Percentiles rank a stretch among this genome's conserved stretches.
These are phyloP conservation scores for Apantesis nais DNA, from an alignment of 2,888 invertebrate genomes.

Conservation along the genomic window DNA sequence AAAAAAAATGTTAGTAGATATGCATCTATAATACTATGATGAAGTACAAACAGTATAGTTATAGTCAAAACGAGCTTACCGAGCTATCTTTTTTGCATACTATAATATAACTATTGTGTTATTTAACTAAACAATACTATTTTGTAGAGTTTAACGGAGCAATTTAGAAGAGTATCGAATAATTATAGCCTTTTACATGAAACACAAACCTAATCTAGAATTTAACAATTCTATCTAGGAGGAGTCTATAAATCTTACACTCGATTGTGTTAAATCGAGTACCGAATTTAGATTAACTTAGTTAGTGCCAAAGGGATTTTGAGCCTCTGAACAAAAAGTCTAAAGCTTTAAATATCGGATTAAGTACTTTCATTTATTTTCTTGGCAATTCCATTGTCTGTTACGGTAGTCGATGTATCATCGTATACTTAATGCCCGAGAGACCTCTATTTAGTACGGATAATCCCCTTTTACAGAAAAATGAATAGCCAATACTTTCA, in stretches of 20 bases:
- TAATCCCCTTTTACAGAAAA: slow-evolving; percentile 83
- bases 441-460: slow-evolving; percentile 76
- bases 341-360: not conserved
- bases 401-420: slow-evolving; percentile 56
- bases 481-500: slow-evolving; percentile 76
- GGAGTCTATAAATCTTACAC: not conserved
- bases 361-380: not conserved
- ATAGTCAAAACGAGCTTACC: no score
- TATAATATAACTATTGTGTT: no score
- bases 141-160: not conserved
- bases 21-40: no score
- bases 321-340: not conserved
- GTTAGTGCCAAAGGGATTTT: not conserved
- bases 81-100: no score
- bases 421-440: slow-evolving; percentile 72
- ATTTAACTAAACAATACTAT: no score
- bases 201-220: not conserved
- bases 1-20: no score
- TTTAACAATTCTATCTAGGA: not conserved
- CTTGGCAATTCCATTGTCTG: not conserved
- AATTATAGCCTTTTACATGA: not conserved
- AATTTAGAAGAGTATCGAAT: not conserved
- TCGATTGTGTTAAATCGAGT: not conserved
- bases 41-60: no score
- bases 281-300: not conserved